phyloP scores from a whole-genome alignment of 2,888 invertebrate genomes.

The Epiblema foenella region DNA sequence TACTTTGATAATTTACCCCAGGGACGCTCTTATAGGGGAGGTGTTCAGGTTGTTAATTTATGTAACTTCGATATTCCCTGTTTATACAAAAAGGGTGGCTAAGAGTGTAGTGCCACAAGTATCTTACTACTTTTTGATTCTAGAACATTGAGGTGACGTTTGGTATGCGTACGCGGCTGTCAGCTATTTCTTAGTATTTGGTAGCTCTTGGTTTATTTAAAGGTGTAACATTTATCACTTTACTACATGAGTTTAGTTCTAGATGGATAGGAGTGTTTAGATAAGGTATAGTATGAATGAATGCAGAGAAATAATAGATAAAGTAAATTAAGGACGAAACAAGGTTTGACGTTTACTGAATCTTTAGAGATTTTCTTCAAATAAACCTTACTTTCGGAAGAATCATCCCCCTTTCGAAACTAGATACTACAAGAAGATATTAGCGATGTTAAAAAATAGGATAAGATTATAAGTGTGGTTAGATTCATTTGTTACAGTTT shows the following conservation, averaged over 20 bases:
- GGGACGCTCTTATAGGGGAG: slow-evolving; percentile 15
- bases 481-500: no score
- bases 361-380: no score
- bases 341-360: no score
- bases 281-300: neutral
- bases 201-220: slow-evolving; percentile 25
- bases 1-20: slow-evolving; percentile 3
- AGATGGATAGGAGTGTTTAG: neutral
- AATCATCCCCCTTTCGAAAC: no score
- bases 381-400: no score
- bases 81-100: slow-evolving; percentile 4
- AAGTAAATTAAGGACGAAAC: neutral
- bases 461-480: no score
- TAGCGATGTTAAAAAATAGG: no score
- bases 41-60: slow-evolving; percentile 19
- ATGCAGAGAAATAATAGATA: neutral
- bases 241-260: slow-evolving; percentile 22
- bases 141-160: slow-evolving; percentile 3
- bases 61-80: slow-evolving; percentile 18
- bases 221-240: slow-evolving; percentile 24
- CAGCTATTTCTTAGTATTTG: slow-evolving; percentile 30
- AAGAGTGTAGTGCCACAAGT: neutral
- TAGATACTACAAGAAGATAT: no score
- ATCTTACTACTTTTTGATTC: neutral
- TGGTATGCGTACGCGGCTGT: slow-evolving; percentile 23